phyloP scores from a whole-genome alignment of 1,140 invertebrate species.

The Manduca sexta region DNA sequence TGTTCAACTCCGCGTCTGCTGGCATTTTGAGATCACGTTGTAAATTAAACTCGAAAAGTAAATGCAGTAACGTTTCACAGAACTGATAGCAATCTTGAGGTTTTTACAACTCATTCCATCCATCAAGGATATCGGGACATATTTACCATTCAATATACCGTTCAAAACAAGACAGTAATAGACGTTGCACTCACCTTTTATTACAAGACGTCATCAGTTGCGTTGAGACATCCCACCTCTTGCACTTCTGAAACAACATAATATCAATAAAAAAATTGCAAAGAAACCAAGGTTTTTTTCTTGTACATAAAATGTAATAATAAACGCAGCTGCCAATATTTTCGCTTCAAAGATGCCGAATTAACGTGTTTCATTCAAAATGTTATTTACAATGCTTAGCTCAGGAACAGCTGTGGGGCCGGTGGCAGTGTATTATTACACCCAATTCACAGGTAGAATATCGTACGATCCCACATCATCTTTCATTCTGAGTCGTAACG shows the following conservation, averaged over 20 bases:
- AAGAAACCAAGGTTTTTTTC: too few relatives aligned
- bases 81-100: constrained; percentile 18
- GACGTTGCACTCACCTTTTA: constrained; percentile 17
- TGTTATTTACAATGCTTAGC: constrained; percentile 27
- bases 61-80: constrained; percentile 12
- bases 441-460: constrained; percentile 43
- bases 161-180: too few relatives aligned
- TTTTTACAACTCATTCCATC: constrained; percentile 11
- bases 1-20: constrained; percentile 11
- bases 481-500: constrained; percentile 2
- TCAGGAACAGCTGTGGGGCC: constrained; percentile 39
- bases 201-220: constrained; percentile 17
- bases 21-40: constrained; percentile 12
- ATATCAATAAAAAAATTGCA: constrained; percentile 8
- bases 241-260: constrained; percentile 63
- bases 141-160: background rate
- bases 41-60: constrained; percentile 15
- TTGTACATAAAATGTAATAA: constrained; percentile 8
- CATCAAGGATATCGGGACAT: constrained; percentile 4
- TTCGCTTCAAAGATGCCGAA: constrained; percentile 29
- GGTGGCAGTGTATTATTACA: constrained; percentile 33
- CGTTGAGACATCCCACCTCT: constrained; percentile 51
- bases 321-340: constrained; percentile 29
- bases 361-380: constrained; percentile 28
- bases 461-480: constrained; percentile 24